Conservation (phyloP, 2,113 vertebrate species). For the Centropus unirufus region DNA sequence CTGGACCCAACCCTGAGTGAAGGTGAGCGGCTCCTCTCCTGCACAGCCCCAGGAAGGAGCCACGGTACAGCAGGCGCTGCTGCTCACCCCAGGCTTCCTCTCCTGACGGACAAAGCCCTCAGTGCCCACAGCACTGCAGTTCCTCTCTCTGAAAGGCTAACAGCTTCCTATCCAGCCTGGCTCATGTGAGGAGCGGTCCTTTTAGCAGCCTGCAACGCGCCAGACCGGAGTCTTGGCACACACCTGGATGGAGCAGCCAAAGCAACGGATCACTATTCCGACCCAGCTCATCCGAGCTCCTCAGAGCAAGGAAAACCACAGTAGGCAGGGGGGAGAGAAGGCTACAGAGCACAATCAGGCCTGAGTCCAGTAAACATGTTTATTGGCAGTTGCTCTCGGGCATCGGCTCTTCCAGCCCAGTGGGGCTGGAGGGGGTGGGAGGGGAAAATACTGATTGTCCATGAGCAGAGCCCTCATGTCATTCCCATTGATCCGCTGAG, state of each 20-base stretch:
- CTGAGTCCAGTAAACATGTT: background rate
- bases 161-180: background rate
- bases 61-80: background rate
- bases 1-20: background rate
- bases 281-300: background rate
- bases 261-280: background rate
- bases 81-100: background rate
- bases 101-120: background rate
- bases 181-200: background rate
- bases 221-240: accelerated
- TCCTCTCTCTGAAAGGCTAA: background rate
- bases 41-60: background rate
- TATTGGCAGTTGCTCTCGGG: slow-evolving; percentile 27
- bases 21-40: background rate
- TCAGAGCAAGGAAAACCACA: background rate
- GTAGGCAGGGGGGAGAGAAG: background rate
- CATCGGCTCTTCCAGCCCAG: slow-evolving; percentile 17
- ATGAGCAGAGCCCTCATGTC: slow-evolving; percentile 30
- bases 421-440: background rate
- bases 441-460: background rate
- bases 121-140: background rate
- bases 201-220: background rate
- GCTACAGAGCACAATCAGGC: background rate
- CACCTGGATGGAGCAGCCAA: background rate
- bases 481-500: slow-evolving; percentile 69